phyloP scores from a whole-genome alignment of 1,140 invertebrate genomes.

The Eupristina koningsbergeri region DNA sequence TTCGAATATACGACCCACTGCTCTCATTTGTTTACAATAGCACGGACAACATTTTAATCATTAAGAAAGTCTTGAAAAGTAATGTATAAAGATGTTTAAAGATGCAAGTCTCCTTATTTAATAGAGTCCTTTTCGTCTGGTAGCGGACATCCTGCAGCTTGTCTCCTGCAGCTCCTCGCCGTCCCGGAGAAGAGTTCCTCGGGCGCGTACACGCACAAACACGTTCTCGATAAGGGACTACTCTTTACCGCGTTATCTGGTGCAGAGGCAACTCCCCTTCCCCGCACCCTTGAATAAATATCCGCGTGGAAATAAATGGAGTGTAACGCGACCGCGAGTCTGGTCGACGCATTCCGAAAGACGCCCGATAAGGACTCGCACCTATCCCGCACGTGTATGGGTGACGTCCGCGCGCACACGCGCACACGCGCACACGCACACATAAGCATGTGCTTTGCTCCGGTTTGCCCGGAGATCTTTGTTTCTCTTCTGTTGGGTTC shows the following conservation, averaged over 20 bases:
- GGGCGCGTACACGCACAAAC: not conserved
- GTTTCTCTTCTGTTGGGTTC: too few species aligned
- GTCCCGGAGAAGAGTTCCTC: not conserved
- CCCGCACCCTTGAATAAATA: slow-evolving; percentile 24
- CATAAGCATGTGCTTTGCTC: too few species aligned
- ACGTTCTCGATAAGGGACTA: slow-evolving; percentile 36
- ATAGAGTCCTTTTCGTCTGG: not conserved
- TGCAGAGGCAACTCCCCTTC: not conserved
- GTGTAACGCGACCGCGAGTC: not conserved
- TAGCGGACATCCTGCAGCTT: not conserved
- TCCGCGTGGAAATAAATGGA: slow-evolving; percentile 23
- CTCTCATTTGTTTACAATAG: too few species aligned
- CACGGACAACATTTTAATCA: too few species aligned
- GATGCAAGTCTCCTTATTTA: not conserved
- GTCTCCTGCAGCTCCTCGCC: not conserved
- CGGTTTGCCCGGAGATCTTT: not conserved
- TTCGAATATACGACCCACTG: too few species aligned
- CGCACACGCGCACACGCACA: too few species aligned
- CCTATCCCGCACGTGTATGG: not conserved
- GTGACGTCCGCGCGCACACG: not conserved
- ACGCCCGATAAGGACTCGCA: slow-evolving; percentile 21
- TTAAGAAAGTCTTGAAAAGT: too few species aligned
- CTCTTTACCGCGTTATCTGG: slow-evolving; percentile 8
- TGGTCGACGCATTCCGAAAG: slow-evolving; percentile 13
- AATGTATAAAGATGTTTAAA: too few species aligned